phyloP scores from a whole-genome alignment of 2,888 invertebrate species.

The Oscheius sp. region DNA sequence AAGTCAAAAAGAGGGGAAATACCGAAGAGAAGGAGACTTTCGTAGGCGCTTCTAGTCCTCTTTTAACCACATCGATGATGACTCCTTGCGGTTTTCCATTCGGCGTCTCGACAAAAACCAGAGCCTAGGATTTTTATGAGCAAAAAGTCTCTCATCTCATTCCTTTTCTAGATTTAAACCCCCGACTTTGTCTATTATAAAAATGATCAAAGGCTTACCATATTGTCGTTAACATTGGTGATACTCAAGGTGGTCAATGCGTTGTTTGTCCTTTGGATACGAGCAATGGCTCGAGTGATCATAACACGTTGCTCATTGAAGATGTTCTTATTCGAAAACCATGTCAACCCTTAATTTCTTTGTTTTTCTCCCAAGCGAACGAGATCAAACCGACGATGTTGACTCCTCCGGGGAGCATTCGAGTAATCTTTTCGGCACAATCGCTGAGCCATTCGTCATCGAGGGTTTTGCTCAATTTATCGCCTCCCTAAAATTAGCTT shows the following conservation, averaged over 20 bases:
- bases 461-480: constrained; percentile 31
- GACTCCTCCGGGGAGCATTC: constrained; percentile 56
- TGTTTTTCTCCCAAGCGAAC: background rate
- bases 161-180: too few relatives aligned
- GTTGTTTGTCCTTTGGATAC: constrained; percentile 48
- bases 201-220: constrained; percentile 29
- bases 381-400: constrained; percentile 43
- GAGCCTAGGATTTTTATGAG: constrained; percentile 38
- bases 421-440: constrained; percentile 47
- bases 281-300: constrained; percentile 39
- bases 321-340: constrained; percentile 46
- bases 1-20: background rate
- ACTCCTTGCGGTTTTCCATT: constrained; percentile 39
- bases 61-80: constrained; percentile 42
- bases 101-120: constrained; percentile 49
- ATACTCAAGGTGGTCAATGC: constrained; percentile 45
- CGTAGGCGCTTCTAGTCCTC: constrained; percentile 37
- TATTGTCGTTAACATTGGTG: constrained; percentile 38
- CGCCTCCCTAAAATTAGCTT: constrained; percentile 11
- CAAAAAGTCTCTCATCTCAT: too few relatives aligned
- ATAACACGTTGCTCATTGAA: constrained; percentile 39
- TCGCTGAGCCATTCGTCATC: constrained; percentile 56
- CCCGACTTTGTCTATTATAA: background rate
- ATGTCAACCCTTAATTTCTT: constrained; percentile 40
- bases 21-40: constrained; percentile 42